Conservation (phyloP, 2,113 vertebrate species). For the Carlito syrichta region DNA sequence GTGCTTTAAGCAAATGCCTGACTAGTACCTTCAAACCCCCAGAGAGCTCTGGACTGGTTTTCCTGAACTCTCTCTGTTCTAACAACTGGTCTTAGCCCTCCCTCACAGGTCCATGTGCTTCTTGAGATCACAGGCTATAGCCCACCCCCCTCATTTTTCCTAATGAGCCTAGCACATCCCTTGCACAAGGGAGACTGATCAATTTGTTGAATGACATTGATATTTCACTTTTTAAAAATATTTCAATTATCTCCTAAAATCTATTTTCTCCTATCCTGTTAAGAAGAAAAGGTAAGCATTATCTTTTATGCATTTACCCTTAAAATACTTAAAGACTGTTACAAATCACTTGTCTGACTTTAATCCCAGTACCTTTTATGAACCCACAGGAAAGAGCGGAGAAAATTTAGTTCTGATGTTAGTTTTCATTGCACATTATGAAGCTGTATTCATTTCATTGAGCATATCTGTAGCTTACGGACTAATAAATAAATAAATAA, state of each 20-base stretch:
- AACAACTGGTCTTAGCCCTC: rapidly evolving
- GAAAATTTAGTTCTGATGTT: not conserved
- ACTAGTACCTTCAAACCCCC: not conserved
- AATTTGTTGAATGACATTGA: not conserved
- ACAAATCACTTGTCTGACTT: not conserved
- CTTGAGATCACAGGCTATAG: not conserved
- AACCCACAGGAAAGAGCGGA: not conserved
- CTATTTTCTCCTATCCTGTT: not conserved
- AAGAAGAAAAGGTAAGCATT: not conserved
- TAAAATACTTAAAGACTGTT: slow-evolving; percentile 3
- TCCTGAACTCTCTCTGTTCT: rapidly evolving
- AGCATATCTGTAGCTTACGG: not conserved
- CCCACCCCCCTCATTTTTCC: not conserved
- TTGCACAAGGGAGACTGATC: not conserved
- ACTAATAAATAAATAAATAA: slow-evolving; percentile 24
- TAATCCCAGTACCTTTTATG: slow-evolving; percentile 2
- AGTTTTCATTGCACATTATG: not conserved
- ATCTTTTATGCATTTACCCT: not conserved
- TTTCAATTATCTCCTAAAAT: not conserved
- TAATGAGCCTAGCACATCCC: not conserved
- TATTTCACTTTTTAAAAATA: not conserved
- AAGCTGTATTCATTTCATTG: slow-evolving; percentile 30
- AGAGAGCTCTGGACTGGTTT: not conserved
- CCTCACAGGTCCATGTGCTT: not conserved
- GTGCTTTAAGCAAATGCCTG: not conserved